Base-by-base conservation (phyloP, 2,113 vertebrate species). In the Acrocephalus kingi region DNA sequence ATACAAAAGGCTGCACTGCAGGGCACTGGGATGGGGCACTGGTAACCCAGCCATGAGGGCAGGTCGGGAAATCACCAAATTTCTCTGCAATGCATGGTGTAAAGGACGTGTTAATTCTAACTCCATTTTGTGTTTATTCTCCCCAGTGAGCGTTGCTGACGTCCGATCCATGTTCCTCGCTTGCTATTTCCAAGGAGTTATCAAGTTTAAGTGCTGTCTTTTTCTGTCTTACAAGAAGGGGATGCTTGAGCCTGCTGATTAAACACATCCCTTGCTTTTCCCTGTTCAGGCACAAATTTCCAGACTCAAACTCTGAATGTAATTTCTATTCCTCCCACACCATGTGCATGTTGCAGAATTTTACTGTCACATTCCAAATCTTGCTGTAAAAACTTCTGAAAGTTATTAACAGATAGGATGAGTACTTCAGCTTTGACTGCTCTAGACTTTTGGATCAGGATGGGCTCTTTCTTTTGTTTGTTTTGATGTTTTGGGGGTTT, bases 281-380 rank as follows among this genome's bases (percentile, higher is more conserved):
- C 56, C 81, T 62, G 84, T 89, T 97, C 89, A 84, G 91, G 74
- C 91, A 94, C 64, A 95, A 95, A 95, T 97, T 93, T 95, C 67
- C 91, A 96, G 87, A 84, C 95, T 96, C 84, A 89, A 41, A 84
- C 52, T 79, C 86, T 79, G 87, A 97, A 82, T 78, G 87, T 87
- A 94, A 95, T 95, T 97, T 97, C 84, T 87, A 94, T 96, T 95
- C 95, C 94, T 94, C 95, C 95, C 87, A 95, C 91, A 94, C 77
- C 37, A 30, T 75, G 25, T 85, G 61, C 69, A 7, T 89, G 89
- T 89, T 95, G 81, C 74, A 92, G 95, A 94, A 91, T 91, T 97
- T 94, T 94, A 73, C 84, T 8, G 14, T 94, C 84, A 91, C 45
- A 9, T 95, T 92, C 89, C 81, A 89, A 94, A 79, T 84, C 56